Conservation (phyloP, 2,113 vertebrate genomes). For the Sylvia atricapilla region DNA sequence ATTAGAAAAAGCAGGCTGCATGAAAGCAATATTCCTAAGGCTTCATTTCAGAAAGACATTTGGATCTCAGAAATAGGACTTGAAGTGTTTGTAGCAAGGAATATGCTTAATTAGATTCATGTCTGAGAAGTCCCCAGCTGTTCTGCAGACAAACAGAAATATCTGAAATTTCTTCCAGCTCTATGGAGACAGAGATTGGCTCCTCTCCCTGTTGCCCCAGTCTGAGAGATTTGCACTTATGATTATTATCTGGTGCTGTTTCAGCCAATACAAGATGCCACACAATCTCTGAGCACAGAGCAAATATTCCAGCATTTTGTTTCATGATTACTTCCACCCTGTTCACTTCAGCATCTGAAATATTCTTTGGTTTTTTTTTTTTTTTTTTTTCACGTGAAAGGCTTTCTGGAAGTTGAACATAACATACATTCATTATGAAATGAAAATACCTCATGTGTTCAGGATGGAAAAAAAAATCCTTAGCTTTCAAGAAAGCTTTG, state of each 20-base stretch:
- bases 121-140: constrained; percentile 67
- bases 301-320: background rate
- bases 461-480: constrained; percentile 36
- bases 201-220: background rate
- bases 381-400: background rate
- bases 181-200: constrained; percentile 32
- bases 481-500: constrained; percentile 62
- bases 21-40: constrained; percentile 44
- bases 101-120: constrained; percentile 72
- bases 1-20: background rate
- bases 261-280: constrained; percentile 23
- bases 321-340: background rate
- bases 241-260: constrained; percentile 45
- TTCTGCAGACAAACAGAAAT: constrained; percentile 64
- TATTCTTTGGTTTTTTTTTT: background rate
- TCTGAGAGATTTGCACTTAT: constrained; percentile 28
- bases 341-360: background rate
- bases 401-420: constrained; percentile 42
- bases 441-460: constrained; percentile 47
- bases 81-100: constrained; percentile 67
- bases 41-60: constrained; percentile 56
- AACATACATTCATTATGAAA: constrained; percentile 45
- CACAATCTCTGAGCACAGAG: background rate
- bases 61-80: constrained; percentile 67
- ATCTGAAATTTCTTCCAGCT: constrained; percentile 52